Base-by-base conservation (phyloP, 2,888 invertebrate genomes). In the Drosophila setosimentum region DNA sequence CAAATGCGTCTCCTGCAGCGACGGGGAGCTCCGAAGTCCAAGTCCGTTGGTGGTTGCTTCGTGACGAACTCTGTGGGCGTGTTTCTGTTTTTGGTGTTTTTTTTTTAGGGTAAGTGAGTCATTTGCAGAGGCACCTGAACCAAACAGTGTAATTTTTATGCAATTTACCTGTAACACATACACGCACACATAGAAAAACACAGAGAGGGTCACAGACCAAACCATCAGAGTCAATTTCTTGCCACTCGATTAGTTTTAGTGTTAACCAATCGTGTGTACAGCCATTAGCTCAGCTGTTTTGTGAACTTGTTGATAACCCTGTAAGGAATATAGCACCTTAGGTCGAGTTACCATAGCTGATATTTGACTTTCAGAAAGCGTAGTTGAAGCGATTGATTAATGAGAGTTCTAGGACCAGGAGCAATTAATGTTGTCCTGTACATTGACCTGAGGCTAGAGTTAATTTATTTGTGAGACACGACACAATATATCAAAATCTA, bases 1-100 rank as follows among this genome's bases (percentile, higher is more conserved):
- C 80, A 84, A 85, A 80, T 84, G 83, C 65, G 83, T 73, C 88
- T 84, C 88, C 88, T 87, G 84, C 83, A 82, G 86, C 60, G 84
- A 48, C 42, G 48, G 62, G 78, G 53, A 75, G 59, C 33, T 49
- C 50, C 57, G 48, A 40, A 60, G 45, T 37, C 62, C 18, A 29
- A 62, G 66, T 61, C 78, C 32, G 53, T 51, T 79, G 75, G 79
- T 78, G 69, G 63, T 79, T 54, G 75, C 27, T 64, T 58, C 45
- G 51, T 71, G 73, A 73, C 69, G 67, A 69, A 64, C 68, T 66
- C 60, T 21, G 76, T 67, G 69, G 75, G 79, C 79, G 77, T 64
- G 45, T 42, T 50, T 37, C 2, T 7, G 29, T 32, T 59, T 40
- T 40, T 13, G 18, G 21, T n/a, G 13, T 40, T 29, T 37, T 40